Base-by-base conservation (phyloP, 1,140 invertebrate species). In the Cherax quadricarinatus region DNA sequence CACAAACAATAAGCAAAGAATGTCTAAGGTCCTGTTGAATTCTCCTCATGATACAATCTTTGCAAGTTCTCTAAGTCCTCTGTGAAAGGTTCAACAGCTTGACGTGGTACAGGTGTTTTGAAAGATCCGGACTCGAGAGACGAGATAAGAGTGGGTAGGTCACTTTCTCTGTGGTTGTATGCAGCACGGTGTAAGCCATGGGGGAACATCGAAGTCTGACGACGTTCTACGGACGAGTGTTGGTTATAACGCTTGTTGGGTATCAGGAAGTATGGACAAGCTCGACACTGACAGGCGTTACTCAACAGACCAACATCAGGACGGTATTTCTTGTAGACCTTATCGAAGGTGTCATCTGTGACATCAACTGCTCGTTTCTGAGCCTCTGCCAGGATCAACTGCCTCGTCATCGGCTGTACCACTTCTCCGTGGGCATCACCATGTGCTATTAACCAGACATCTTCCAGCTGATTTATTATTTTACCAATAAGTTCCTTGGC, bases 211-310 rank as follows among this genome's bases (percentile, higher is more conserved):
- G 48, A 10, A 41, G 18, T 41, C 1, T 14, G 18, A 3, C 30
- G 41, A 6, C 86, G 70, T 49, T 88, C 75, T 7, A 88, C 73
- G 21, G 51, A 49, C 1, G 53, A 7, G 24, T 88, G 86, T 41
- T 88, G 86, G 53, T 88, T 88, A n/a, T 79, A 80, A 3, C 70
- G 57, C 66, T 53, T 57, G 18, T 41, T 53, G 21, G 86, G 86
- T 24, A 57, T 78, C 16, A 88, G 49, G 24, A 88, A 88, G 18
- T 53, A 88, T 1, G 86, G 86, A 70, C 86, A 88, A 48, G 41
- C 73, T 30, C 48, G 73, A 30, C 70, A 51, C 51, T 88, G 86
- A 57, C 86, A 88, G 30, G 86, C 86, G 41, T 88, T 88, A 5
- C 62, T n/a, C 3, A 88, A 41, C 9, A 88, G 73, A 16, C 86